Conservation (phyloP, 2,797 vertebrate genomes). For the Sebastes goodei region DNA sequence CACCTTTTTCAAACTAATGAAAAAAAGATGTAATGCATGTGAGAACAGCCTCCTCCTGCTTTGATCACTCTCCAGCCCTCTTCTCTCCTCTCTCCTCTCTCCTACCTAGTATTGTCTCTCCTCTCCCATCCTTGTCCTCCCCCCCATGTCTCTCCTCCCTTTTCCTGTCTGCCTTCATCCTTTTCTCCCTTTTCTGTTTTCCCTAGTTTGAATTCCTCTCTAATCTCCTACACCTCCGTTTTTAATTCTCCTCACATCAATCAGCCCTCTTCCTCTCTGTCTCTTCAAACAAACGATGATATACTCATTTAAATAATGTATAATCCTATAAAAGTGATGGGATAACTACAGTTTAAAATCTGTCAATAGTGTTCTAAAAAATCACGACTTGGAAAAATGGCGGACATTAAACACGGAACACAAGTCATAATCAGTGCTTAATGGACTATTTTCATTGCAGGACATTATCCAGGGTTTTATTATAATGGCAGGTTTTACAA, state of each 20-base stretch:
- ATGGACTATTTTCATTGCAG: background rate
- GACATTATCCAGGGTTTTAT: background rate
- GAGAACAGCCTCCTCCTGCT: constrained; percentile 9
- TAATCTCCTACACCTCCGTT: background rate
- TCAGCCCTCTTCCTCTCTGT: background rate
- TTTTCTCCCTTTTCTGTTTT: background rate
- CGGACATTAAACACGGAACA: background rate
- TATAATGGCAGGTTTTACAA: background rate
- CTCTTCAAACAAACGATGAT: background rate
- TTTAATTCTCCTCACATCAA: background rate
- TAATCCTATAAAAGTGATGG: background rate
- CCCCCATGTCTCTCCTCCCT: background rate
- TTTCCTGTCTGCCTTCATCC: background rate
- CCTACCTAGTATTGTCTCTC: background rate
- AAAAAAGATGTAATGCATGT: constrained; percentile 48
- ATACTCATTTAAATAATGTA: background rate
- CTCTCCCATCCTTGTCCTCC: background rate
- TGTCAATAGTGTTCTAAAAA: background rate
- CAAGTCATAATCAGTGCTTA: background rate
- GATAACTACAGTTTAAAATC: background rate
- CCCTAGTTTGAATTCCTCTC: background rate
- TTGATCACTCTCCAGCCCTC: background rate
- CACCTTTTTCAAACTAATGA: constrained; percentile 10
- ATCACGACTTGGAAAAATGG: background rate
- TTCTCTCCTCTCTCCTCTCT: background rate